These are phyloP conservation scores for Cuniculus paca DNA, from an alignment of 2,797 vertebrate species.

Conservation along the genomic window DNA sequence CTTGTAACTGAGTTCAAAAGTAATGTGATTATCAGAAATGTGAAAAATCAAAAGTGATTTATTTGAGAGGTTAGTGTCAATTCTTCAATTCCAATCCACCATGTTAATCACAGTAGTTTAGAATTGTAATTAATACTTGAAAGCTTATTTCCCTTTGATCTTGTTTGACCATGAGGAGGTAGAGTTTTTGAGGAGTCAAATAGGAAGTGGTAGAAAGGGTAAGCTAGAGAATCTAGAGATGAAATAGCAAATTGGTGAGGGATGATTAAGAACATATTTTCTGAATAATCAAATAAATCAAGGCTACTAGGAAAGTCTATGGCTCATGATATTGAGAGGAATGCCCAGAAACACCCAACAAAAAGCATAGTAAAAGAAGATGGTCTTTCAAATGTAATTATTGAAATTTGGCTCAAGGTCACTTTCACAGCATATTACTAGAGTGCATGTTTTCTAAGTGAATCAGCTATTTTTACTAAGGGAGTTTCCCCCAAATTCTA, in stretches of 20 bases:
- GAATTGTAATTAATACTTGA: slow-evolving; percentile 45
- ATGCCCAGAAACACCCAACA: slow-evolving; percentile 60
- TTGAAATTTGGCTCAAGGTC: slow-evolving; percentile 69
- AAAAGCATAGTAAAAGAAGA: slow-evolving; percentile 43
- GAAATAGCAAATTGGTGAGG: slow-evolving; percentile 50
- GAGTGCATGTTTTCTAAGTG: slow-evolving; percentile 57
- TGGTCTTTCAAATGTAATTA: slow-evolving; percentile 69
- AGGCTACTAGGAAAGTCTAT: slow-evolving; percentile 53
- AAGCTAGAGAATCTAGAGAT: slow-evolving; percentile 43
- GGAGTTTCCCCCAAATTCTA: slow-evolving; percentile 57
- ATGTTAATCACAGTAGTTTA: slow-evolving; percentile 48
- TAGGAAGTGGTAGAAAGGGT: slow-evolving; percentile 5
- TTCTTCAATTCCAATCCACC: background rate
- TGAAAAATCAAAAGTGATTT: slow-evolving; percentile 59
- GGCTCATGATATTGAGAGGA: slow-evolving; percentile 16
- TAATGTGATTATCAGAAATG: slow-evolving; percentile 63
- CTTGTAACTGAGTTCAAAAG: slow-evolving; percentile 57
- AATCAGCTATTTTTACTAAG: slow-evolving; percentile 64
- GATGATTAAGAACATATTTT: slow-evolving; percentile 66
- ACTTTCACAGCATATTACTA: slow-evolving; percentile 53
- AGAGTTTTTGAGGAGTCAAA: slow-evolving; percentile 48
- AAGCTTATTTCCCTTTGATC: background rate
- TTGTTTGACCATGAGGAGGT: background rate
- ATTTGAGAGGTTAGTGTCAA: slow-evolving; percentile 54
- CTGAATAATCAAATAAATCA: slow-evolving; percentile 64